These are phyloP conservation scores for Gyps fulvus DNA, from an alignment of 2,113 vertebrate genomes.

Conservation along the genomic window DNA sequence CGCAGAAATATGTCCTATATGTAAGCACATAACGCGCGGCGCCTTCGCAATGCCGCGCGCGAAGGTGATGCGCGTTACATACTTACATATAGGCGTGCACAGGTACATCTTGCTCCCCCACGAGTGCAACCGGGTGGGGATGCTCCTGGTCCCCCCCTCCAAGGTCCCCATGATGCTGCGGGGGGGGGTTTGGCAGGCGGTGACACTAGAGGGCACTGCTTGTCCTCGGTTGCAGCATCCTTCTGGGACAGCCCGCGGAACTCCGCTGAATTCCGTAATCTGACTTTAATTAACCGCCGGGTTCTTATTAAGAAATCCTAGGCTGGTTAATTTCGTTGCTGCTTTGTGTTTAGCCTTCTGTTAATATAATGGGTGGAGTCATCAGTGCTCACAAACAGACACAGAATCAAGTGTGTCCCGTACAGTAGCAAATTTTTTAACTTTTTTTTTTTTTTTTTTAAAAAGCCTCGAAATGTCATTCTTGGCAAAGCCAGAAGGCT, in stretches of 20 bases:
- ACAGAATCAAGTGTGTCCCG: conserved; percentile 58
- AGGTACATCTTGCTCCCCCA: too few relatives aligned
- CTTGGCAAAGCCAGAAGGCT: conserved; percentile 76
- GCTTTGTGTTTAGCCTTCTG: conserved; percentile 56
- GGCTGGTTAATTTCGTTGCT: conserved; percentile 46
- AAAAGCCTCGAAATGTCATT: conserved; percentile 63
- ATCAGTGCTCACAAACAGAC: conserved; percentile 64
- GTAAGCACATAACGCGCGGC: too few relatives aligned
- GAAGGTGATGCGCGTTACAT: too few relatives aligned
- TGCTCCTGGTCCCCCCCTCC: neutral
- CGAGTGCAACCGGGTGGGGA: neutral
- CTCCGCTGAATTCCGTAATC: conserved; percentile 77
- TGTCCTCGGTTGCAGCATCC: conserved; percentile 84
- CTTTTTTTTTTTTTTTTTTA: too few relatives aligned
- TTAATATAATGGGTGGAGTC: conserved; percentile 68
- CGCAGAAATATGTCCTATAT: too few relatives aligned
- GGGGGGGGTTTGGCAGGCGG: conserved; percentile 58
- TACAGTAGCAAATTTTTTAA: conserved; percentile 10
- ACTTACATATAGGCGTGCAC: too few relatives aligned
- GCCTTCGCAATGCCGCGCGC: too few relatives aligned
- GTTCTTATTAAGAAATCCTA: conserved; percentile 53
- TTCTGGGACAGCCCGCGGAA: conserved; percentile 65
- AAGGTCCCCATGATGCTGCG: too few relatives aligned
- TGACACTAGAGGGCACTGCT: conserved; percentile 99
- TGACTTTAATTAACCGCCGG: conserved; percentile 76